Percentiles rank a stretch among this genome's conserved stretches.
Conservation (phyloP, 2,888 invertebrate genomes). For the Augiades crinisus region DNA sequence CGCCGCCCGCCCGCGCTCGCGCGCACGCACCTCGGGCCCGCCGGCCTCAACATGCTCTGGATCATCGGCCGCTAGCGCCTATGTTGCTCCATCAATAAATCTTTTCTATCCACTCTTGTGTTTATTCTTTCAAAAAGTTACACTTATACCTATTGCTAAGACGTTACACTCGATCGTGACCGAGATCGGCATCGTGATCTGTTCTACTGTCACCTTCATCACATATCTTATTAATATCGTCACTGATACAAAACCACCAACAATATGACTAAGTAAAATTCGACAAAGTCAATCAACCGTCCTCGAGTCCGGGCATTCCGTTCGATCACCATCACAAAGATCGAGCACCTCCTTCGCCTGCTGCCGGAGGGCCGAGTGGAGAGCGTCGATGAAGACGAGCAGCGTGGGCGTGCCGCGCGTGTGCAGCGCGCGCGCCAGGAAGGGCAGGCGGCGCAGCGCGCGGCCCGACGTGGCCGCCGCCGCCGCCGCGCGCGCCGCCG, state of each 20-base stretch:
- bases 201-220: too few relatives aligned
- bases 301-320: background rate
- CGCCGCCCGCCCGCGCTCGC: constrained; percentile 75
- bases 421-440: constrained; percentile 88
- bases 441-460: constrained; percentile 92
- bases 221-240: too few relatives aligned
- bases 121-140: too few relatives aligned
- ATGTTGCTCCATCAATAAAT: too few relatives aligned
- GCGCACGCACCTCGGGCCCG: constrained; percentile 61
- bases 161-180: too few relatives aligned
- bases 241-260: too few relatives aligned
- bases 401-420: constrained; percentile 36
- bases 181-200: too few relatives aligned
- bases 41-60: constrained; percentile 89
- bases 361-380: constrained; percentile 44
- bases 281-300: background rate
- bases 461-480: constrained; percentile 88
- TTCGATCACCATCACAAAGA: constrained; percentile 34
- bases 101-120: background rate
- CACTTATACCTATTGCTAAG: too few relatives aligned
- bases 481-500: constrained; percentile 46
- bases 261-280: too few relatives aligned
- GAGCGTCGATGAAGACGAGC: constrained; percentile 43
- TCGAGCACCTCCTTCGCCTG: constrained; percentile 48
- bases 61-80: constrained; percentile 82